Evolutionary conservation across 1,140 invertebrate genomes (phyloP).

Genomic region (Drosophila ercepeae): DNA sequence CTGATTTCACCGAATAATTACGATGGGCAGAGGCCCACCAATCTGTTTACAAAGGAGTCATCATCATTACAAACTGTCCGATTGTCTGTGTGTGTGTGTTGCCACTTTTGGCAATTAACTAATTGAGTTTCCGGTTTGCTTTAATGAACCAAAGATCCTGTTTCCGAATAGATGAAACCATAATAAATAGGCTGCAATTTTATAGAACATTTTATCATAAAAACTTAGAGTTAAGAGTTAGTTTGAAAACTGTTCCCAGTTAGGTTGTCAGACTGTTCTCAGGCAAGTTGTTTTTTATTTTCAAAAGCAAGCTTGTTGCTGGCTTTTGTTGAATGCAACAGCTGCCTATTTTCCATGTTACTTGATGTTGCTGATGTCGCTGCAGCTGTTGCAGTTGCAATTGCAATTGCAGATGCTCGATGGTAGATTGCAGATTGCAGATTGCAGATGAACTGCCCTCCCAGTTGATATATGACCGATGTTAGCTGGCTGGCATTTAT

Average conservation of each 20-base stretch:
- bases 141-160: background rate
- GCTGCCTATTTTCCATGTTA: background rate
- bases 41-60: constrained; percentile 3
- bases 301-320: background rate
- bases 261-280: no score
- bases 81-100: background rate
- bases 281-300: background rate
- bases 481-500: constrained; percentile 3
- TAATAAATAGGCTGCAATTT: background rate
- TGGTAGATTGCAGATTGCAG: background rate
- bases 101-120: constrained; percentile 13
- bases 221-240: no score
- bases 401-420: constrained; percentile 5
- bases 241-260: no score
- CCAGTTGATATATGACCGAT: constrained; percentile 16
- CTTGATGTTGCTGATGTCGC: background rate
- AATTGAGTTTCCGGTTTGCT: constrained; percentile 6
- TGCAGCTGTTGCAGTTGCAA: constrained; percentile 7
- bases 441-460: background rate
- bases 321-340: background rate
- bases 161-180: background rate
- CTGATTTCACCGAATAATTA: background rate
- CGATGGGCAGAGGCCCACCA: background rate
- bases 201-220: no score
- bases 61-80: constrained; percentile 3